Evolutionary conservation across 2,797 vertebrate genomes (phyloP), one percentile per base, ranked within the genome.

Genomic region (Crenichthys baileyi): DNA sequence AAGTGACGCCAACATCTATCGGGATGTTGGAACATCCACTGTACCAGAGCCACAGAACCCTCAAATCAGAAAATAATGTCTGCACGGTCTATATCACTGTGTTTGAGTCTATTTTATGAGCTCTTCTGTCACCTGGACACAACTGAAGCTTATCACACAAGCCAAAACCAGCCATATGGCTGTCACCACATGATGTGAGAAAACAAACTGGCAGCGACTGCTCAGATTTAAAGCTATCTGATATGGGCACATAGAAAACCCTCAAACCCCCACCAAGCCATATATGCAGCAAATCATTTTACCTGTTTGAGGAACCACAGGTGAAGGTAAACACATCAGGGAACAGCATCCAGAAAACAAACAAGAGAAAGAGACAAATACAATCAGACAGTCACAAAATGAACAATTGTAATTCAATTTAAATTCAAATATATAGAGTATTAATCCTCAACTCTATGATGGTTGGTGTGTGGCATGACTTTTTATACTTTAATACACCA

Each of bases 121-220:
- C 79, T 24, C 55, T 70, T 87, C 63, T 79, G 73, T 67, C 75
- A 70, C 72, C 24, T 5, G 72, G 79, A 70, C 53, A 70, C 56
- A 70, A 80, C 79, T 77, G 31, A 79, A 78, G 4, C 74, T 48
- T 77, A 85, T 78, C 80, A 83, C 81, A 80, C 61, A 78, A 81
- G 72, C 79, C 79, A 71, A 78, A 68, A 61, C 78, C 50, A 75
- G 82, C 79, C 87, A 91, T 87, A 86, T 85, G 86, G 79, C 73
- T 79, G 80, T 83, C 82, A 71, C 79, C 22, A 79, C 86, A 78
- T 81, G 85, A 20, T 68, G 70, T 39, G 56, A 44, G 75, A 78
- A 3, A 73, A 83, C 82, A 87, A 89, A 87, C 85, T 86, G 82
- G 80, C 77, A 73, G 60, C 81, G 76, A 79, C 72, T 73, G 79